phyloP scores from a whole-genome alignment of 2,797 vertebrate genomes.

The Cryptoprocta ferox region DNA sequence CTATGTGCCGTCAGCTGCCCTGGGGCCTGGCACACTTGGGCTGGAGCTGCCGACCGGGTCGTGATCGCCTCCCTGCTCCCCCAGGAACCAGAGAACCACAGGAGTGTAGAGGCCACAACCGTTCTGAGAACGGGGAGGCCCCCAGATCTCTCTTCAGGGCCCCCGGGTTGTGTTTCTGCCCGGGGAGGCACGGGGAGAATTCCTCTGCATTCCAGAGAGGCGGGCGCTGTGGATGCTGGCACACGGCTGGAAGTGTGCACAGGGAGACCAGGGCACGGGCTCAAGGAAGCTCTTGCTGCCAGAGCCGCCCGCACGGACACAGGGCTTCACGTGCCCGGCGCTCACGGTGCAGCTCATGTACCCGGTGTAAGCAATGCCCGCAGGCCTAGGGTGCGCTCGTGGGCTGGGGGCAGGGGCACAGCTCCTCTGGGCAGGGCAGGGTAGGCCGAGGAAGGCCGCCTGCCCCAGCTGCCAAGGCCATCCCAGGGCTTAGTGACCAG shows the following conservation, averaged over 20 bases:
- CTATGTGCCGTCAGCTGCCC: neutral
- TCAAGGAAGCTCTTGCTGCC: neutral
- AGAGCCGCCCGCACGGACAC: fast-evolving
- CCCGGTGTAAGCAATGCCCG: fast-evolving
- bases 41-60: fast-evolving
- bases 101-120: fast-evolving
- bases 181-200: fast-evolving
- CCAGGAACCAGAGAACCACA: fast-evolving
- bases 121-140: fast-evolving
- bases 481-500: fast-evolving
- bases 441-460: fast-evolving
- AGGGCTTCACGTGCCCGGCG: fast-evolving
- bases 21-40: fast-evolving
- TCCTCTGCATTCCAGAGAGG: fast-evolving
- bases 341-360: fast-evolving
- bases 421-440: neutral
- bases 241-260: fast-evolving
- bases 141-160: fast-evolving
- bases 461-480: too few relatives aligned
- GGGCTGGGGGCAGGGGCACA: fast-evolving
- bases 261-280: fast-evolving
- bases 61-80: fast-evolving
- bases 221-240: fast-evolving
- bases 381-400: fast-evolving
- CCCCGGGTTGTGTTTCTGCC: fast-evolving